These are phyloP conservation scores for Parauchenoglanis ngamensis DNA, from an alignment of 2,797 vertebrate genomes.

Conservation along the genomic window DNA sequence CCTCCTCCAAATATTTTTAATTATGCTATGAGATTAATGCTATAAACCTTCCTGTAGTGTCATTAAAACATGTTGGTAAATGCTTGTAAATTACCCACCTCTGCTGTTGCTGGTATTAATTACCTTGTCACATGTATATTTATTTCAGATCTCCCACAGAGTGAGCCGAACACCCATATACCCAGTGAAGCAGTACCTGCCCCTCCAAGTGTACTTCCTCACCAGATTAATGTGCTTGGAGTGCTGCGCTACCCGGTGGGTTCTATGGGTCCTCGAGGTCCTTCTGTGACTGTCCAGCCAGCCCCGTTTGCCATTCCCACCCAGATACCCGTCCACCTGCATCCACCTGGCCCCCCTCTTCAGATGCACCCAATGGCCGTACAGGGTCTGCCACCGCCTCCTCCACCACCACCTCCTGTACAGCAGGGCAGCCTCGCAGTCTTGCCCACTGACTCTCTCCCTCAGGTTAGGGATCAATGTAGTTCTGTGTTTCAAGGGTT, in stretches of 20 bases:
- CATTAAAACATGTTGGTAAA: not conserved
- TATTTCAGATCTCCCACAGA: conserved; percentile 80
- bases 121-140: conserved; percentile 7
- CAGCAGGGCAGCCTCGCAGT: conserved; percentile 84
- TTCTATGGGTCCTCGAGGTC: conserved; percentile 76
- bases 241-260: conserved; percentile 77
- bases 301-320: conserved; percentile 82
- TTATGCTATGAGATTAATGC: not conserved
- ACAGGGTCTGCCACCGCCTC: conserved; percentile 91
- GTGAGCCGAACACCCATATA: conserved; percentile 79
- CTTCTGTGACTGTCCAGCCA: conserved; percentile 81
- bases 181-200: conserved; percentile 80
- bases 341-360: conserved; percentile 82
- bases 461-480: conserved; percentile 77
- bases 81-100: no score
- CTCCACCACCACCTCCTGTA: conserved; percentile 92
- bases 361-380: conserved; percentile 84
- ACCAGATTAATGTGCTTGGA: conserved; percentile 78
- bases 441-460: conserved; percentile 82
- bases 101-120: not conserved
- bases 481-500: not conserved
- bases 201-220: conserved; percentile 78
- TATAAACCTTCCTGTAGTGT: not conserved
- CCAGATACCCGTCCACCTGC: conserved; percentile 87
- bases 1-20: not conserved